Conservation (phyloP, 2,797 vertebrate species). For the Fringilla coelebs region DNA sequence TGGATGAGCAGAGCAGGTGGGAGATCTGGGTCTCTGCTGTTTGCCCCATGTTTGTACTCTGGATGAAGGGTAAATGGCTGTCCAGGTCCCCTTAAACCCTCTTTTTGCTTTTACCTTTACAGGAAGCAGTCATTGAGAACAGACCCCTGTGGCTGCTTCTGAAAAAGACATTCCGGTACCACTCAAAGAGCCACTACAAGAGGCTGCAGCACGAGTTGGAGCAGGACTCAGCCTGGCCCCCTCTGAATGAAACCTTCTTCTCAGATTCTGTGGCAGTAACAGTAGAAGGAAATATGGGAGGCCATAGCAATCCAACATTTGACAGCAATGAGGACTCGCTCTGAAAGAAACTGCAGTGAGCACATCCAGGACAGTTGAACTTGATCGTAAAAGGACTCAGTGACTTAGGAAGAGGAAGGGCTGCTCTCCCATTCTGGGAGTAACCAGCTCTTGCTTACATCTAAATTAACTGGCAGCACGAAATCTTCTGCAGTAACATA, state of each 20-base stretch:
- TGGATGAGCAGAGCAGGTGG: not conserved
- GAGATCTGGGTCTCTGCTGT: not conserved
- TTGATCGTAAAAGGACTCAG: not conserved
- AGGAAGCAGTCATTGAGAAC: constrained; percentile 78
- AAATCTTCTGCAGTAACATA: not conserved
- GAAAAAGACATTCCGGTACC: constrained; percentile 64
- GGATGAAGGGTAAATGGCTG: not conserved
- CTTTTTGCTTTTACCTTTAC: constrained; percentile 24
- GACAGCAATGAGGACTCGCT: constrained; percentile 64
- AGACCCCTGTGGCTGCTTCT: constrained; percentile 69
- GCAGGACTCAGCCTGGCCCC: constrained; percentile 75
- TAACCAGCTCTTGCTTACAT: not conserved
- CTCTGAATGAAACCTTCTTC: constrained; percentile 59
- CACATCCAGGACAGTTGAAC: not conserved
- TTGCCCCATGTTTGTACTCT: not conserved
- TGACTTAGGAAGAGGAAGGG: not conserved
- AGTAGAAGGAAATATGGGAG: constrained; percentile 11
- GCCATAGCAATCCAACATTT: constrained; percentile 75
- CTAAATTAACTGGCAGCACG: not conserved
- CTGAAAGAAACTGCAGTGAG: not conserved
- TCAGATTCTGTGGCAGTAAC: constrained; percentile 13
- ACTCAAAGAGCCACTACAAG: constrained; percentile 74
- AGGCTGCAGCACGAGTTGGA: constrained; percentile 60
- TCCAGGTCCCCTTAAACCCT: not conserved
- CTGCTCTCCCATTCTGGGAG: not conserved